These are phyloP conservation scores for Caenorhabditis sulstoni DNA, from an alignment of 2,888 invertebrate species.

Conservation along the genomic window DNA sequence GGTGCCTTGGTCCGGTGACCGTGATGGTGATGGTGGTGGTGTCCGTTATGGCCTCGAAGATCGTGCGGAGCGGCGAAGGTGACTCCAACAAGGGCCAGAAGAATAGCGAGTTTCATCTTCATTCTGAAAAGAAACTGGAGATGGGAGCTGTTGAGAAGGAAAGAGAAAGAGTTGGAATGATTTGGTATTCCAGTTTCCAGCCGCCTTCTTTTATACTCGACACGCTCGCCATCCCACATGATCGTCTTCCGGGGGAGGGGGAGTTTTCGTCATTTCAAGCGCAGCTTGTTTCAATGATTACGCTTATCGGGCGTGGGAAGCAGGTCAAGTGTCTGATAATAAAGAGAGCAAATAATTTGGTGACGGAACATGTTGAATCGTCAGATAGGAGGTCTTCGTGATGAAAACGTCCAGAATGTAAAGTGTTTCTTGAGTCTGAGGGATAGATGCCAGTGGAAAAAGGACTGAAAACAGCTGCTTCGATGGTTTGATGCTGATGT, in stretches of 20 bases:
- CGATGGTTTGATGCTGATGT: slow-evolving; percentile 13
- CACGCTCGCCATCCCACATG: slow-evolving; percentile 25
- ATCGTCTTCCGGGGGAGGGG: slow-evolving; percentile 35
- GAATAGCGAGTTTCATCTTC: slow-evolving; percentile 30
- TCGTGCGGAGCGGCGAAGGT: slow-evolving; percentile 37
- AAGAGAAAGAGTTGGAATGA: slow-evolving; percentile 2
- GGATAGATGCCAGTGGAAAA: no score
- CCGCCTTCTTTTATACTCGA: slow-evolving; percentile 30
- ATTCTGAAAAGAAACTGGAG: slow-evolving; percentile 43
- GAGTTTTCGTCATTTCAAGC: slow-evolving; percentile 36
- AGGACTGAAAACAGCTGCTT: no score
- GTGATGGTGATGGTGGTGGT: slow-evolving; percentile 45
- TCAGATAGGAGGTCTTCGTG: no score
- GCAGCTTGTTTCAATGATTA: slow-evolving; percentile 29
- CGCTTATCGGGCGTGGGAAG: slow-evolving; percentile 8
- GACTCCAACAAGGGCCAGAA: slow-evolving; percentile 30
- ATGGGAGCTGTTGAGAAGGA: neutral
- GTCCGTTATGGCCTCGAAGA: slow-evolving; percentile 14
- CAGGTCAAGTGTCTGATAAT: slow-evolving; percentile 22
- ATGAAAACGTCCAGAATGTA: no score
- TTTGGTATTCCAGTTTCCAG: slow-evolving; percentile 19
- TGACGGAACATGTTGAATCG: no score
- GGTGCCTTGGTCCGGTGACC: slow-evolving; percentile 46
- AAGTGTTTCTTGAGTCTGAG: no score
- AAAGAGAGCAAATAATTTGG: slow-evolving; percentile 31